Percentiles rank a stretch among this genome's conserved stretches.
phyloP scores from a whole-genome alignment of 2,113 vertebrate species.

The Hassar affinis region DNA sequence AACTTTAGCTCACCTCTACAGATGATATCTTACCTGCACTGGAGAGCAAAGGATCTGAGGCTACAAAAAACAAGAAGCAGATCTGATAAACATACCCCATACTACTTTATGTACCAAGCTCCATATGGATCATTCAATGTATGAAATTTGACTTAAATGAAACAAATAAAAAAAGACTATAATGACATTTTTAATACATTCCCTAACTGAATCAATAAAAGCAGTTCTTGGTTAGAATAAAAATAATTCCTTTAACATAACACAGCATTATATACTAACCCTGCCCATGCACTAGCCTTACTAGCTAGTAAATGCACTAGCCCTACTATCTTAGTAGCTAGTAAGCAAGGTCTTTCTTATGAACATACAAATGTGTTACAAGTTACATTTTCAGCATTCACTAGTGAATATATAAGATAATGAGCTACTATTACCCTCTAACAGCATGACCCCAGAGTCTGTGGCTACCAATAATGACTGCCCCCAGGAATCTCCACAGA shows the following conservation, averaged over 20 bases:
- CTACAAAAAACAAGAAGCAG: conserved; percentile 43
- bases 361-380: not conserved
- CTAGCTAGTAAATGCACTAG: no score
- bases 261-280: not conserved
- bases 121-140: not conserved
- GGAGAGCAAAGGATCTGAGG: conserved; percentile 57
- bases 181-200: not conserved
- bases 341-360: not conserved
- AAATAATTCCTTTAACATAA: not conserved
- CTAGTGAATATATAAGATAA: conserved; percentile 1
- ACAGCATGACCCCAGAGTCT: conserved; percentile 87
- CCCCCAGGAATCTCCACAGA: conserved; percentile 95
- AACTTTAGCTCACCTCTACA: not conserved
- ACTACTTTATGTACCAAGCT: not conserved
- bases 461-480: conserved; percentile 91
- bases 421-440: conserved; percentile 70
- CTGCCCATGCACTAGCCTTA: not conserved
- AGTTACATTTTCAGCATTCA: not conserved
- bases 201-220: not conserved
- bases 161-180: not conserved
- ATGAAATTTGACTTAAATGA: not conserved
- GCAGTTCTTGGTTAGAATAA: not conserved
- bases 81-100: not conserved
- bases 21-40: conserved; percentile 62
- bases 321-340: not conserved